Conservation (phyloP, 1,140 invertebrate species). For the Teleopsis dalmanni region DNA sequence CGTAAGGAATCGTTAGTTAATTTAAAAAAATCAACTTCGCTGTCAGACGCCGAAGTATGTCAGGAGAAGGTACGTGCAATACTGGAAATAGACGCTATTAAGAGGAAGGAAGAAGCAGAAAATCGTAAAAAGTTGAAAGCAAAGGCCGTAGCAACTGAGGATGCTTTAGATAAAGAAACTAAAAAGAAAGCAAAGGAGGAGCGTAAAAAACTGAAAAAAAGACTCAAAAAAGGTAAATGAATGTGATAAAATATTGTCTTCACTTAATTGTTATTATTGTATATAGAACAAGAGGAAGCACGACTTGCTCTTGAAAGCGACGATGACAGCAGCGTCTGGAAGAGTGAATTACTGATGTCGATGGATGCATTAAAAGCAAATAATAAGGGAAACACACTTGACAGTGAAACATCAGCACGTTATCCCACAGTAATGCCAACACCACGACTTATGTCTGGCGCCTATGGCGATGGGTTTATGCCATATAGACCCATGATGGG, state of each 20-base stretch:
- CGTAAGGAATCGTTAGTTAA: neutral
- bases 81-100: conserved; percentile 14
- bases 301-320: neutral
- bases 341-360: too few relatives aligned
- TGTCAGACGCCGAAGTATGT: conserved; percentile 10
- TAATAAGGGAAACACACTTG: neutral
- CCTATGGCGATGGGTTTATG: conserved; percentile 3
- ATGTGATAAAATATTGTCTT: neutral
- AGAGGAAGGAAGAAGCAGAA: conserved; percentile 8
- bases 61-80: conserved; percentile 16
- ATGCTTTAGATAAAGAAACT: neutral
- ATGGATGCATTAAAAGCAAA: neutral
- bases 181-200: conserved; percentile 10
- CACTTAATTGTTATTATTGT: neutral
- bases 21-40: conserved; percentile 3
- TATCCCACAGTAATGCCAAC: neutral
- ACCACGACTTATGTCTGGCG: conserved; percentile 1
- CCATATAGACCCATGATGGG: conserved; percentile 8
- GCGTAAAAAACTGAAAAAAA: conserved; percentile 3
- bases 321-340: too few relatives aligned
- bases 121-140: conserved; percentile 3
- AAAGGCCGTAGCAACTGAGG: neutral
- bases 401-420: neutral
- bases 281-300: neutral
- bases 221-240: conserved; percentile 8